Conservation (phyloP, 1,140 invertebrate genomes). For the Harlomillsia oculata region DNA sequence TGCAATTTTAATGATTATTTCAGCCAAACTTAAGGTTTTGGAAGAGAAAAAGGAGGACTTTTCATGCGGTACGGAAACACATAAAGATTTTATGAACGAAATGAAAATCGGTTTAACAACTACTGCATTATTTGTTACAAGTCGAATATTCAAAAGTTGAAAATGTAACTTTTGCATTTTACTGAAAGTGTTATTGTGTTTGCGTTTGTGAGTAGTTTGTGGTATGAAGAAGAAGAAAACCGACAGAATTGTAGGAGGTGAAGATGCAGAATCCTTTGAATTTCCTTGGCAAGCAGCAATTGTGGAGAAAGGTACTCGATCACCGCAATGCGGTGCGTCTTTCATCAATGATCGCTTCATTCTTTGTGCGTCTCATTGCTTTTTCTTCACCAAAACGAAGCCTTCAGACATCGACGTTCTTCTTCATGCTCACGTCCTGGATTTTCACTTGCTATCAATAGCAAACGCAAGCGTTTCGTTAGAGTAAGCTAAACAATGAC, state of each 20-base stretch:
- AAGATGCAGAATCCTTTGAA: constrained; percentile 12
- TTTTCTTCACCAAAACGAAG: not conserved
- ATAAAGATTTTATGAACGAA: too few species aligned
- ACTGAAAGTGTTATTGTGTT: not conserved
- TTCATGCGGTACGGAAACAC: too few species aligned
- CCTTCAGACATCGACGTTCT: constrained; percentile 7
- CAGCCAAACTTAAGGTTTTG: too few species aligned
- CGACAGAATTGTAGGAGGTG: constrained; percentile 10
- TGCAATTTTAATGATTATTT: too few species aligned
- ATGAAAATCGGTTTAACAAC: too few species aligned
- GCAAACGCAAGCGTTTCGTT: too few species aligned
- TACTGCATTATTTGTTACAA: too few species aligned
- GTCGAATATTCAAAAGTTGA: not conserved
- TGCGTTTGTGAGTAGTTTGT: not conserved
- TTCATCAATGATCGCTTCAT: constrained; percentile 15
- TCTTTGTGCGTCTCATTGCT: constrained; percentile 14
- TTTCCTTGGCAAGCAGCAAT: constrained; percentile 20
- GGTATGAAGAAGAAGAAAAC: not conserved
- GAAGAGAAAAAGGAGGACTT: too few species aligned
- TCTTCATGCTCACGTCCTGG: constrained; percentile 8
- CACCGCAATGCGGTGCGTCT: constrained; percentile 12
- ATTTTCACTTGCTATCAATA: constrained; percentile 5
- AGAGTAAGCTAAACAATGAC: not conserved
- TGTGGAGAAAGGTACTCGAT: constrained; percentile 1
- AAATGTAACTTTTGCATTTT: not conserved